These are phyloP conservation scores for Amphipoea lucens DNA, from an alignment of 2,888 invertebrate species.

Conservation along the genomic window DNA sequence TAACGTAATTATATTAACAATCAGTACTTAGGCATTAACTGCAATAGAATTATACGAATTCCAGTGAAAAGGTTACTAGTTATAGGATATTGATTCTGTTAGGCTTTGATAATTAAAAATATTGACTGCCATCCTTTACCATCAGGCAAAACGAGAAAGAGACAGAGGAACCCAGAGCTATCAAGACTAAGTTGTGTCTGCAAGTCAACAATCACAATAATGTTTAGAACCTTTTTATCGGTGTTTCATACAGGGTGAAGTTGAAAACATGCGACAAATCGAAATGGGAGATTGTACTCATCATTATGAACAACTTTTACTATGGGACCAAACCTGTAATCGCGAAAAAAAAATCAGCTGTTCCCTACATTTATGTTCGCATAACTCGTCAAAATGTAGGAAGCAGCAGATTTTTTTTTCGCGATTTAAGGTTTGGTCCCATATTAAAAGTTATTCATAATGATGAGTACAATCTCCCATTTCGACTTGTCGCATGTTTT, in stretches of 20 bases:
- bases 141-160: slow-evolving; percentile 1
- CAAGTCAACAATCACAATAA: neutral
- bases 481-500: too few species aligned
- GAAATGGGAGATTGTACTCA: too few species aligned
- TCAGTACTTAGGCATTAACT: neutral
- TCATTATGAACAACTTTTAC: too few species aligned
- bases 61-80: neutral
- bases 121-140: neutral
- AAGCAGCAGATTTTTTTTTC: too few species aligned
- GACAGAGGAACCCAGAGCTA: neutral
- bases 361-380: too few species aligned
- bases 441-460: too few species aligned
- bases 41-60: neutral
- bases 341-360: too few species aligned
- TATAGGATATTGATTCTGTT: neutral
- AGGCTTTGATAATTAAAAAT: neutral
- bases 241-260: neutral
- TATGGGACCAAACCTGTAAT: too few species aligned
- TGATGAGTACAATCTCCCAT: too few species aligned
- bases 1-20: neutral
- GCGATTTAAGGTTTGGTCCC: too few species aligned
- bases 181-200: neutral
- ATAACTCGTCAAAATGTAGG: too few species aligned
- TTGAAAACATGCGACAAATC: too few species aligned
- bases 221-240: slow-evolving; percentile 6